phyloP scores from a whole-genome alignment of 2,888 invertebrate species.

The Syrphus vitripennis region DNA sequence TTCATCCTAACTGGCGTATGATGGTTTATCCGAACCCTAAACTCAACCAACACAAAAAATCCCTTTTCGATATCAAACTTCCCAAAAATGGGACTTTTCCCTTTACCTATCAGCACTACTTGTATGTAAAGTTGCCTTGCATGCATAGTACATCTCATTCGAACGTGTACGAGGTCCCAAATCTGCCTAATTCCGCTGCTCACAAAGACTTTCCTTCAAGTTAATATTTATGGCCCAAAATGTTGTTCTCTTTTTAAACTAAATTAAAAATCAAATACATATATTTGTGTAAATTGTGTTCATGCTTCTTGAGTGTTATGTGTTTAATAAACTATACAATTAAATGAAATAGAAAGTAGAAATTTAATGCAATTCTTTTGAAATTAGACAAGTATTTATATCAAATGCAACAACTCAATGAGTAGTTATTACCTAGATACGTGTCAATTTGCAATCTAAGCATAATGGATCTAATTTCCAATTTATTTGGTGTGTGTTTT shows the following conservation, averaged over 20 bases:
- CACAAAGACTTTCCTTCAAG: no score
- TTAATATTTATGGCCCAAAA: no score
- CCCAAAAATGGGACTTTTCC: no score
- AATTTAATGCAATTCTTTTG: background rate
- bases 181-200: no score
- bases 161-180: no score
- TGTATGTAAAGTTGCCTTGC: no score
- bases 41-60: no score
- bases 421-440: background rate
- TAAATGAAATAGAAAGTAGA: background rate
- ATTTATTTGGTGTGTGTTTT: background rate
- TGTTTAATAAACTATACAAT: background rate
- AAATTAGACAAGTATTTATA: background rate
- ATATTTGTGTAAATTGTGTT: background rate
- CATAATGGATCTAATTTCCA: background rate
- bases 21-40: no score
- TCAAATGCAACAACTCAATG: background rate
- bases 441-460: background rate
- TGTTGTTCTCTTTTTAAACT: background rate
- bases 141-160: no score
- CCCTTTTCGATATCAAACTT: no score
- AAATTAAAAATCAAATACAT: background rate
- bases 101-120: no score
- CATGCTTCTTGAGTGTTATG: background rate
- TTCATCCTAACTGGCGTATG: no score